Evolutionary conservation across 2,888 invertebrate species (phyloP), one percentile per base, ranked within the genome.

Genomic region (Ochlodes sylvanus): DNA sequence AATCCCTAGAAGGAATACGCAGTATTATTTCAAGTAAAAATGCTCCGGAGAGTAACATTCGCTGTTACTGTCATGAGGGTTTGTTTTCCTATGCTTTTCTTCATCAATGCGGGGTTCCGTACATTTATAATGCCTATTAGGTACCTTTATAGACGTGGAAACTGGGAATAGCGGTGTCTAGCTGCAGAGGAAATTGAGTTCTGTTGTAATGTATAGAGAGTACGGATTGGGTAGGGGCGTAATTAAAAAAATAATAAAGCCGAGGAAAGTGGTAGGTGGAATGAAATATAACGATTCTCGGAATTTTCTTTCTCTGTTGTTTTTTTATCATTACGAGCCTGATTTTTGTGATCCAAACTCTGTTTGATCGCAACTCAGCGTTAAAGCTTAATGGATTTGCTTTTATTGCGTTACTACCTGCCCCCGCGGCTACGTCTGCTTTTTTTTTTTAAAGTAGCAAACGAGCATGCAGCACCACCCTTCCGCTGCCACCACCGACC

Each of bases 1-100:
- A 7, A 50, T 42, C 60, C 64, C 68, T 63, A 73, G 54, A 72
- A 67, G 72, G 74, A 79, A 78, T 77, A 74, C 76, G 72, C 74
- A 76, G 76, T 78, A 78, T 80, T 82, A 82, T 81, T 78, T 77
- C 77, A 78, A 75, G 75, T 76, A 76, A 76, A 52, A 79, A 81
- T 79, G 79, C 77, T 75, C 71, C 70, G 67, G 71, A 76, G 76
- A 83, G 83, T 83, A 81, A 77, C 76, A 77, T 81, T 79, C 76
- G 74, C 69, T 80, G 84, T 80, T 79, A 76, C 77, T 76, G 77
- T 79, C 78, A 74, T 73, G 72, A 73, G 71, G 75, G 76, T 77
- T 75, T 77, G 79, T 79, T 77, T 78, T 77, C 74, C 74, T 75
- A 72, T 62, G 68, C 56, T 56, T 68, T 68, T 62, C 68, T 68